Conservation (phyloP, 2,797 vertebrate species). For the Labroides dimidiatus region DNA sequence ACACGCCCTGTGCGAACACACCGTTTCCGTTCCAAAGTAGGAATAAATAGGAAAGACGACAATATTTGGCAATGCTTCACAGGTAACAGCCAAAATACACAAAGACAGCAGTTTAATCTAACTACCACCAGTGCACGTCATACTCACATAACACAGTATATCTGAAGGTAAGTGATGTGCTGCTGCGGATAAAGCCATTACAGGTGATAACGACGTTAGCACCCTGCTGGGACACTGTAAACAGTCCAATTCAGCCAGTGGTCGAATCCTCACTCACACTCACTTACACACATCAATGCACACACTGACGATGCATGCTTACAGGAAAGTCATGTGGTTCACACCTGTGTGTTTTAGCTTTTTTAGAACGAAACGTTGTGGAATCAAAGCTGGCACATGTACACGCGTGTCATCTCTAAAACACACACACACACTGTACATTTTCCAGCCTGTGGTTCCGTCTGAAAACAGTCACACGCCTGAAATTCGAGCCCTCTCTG, state of each 20-base stretch:
- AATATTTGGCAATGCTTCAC: slow-evolving; percentile 61
- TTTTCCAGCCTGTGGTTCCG: slow-evolving; percentile 20
- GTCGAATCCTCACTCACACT: slow-evolving; percentile 31
- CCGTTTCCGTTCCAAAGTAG: slow-evolving; percentile 18
- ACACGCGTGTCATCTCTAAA: no score
- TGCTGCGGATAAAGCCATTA: slow-evolving; percentile 58
- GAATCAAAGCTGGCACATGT: slow-evolving; percentile 15
- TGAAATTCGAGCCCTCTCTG: slow-evolving; percentile 52
- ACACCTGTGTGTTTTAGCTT: slow-evolving; percentile 19
- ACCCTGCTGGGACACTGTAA: slow-evolving; percentile 49
- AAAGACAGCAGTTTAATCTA: slow-evolving; percentile 37
- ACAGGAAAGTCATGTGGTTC: slow-evolving; percentile 17
- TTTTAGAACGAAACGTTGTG: slow-evolving; percentile 6
- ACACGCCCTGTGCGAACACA: slow-evolving; percentile 44
- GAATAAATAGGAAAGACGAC: slow-evolving; percentile 35
- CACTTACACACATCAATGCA: neutral
- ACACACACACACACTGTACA: neutral
- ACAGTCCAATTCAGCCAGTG: slow-evolving; percentile 68
- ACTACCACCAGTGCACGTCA: slow-evolving; percentile 36
- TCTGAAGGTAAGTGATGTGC: slow-evolving; percentile 33
- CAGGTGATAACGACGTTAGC: slow-evolving; percentile 37
- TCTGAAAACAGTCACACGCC: slow-evolving; percentile 56
- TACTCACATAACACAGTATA: slow-evolving; percentile 43
- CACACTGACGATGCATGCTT: slow-evolving; percentile 19
- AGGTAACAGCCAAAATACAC: slow-evolving; percentile 33